A percentile compares a stretch with the other conserved stretches of the same genome.
Evolutionary conservation across 2,797 vertebrate genomes (phyloP).

Genomic region (Fratercula arctica): DNA sequence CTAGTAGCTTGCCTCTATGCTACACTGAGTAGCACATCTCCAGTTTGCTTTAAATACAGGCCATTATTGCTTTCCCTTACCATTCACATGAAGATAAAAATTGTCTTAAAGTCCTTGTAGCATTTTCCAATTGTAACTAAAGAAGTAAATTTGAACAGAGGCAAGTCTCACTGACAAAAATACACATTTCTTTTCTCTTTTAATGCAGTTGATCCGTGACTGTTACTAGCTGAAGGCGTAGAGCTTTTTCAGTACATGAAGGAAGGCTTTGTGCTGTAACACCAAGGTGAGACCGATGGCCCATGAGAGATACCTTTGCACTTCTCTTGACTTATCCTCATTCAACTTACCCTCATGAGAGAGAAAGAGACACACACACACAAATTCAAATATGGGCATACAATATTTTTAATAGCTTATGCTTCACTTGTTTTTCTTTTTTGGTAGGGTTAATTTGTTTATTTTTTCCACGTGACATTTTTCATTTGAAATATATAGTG

Average conservation of each 20-base stretch:
- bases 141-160: neutral
- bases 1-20: neutral
- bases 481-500: neutral
- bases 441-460: neutral
- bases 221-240: neutral
- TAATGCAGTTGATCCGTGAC: neutral
- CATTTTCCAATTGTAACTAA: neutral
- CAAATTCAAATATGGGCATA: neutral
- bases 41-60: neutral
- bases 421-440: neutral
- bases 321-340: neutral
- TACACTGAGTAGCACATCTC: neutral
- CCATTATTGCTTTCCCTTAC: neutral
- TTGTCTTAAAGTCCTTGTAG: neutral
- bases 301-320: neutral
- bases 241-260: neutral
- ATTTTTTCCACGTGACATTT: neutral
- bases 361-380: fast-evolving
- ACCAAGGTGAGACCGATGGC: neutral
- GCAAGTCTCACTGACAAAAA: neutral
- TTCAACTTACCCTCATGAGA: neutral
- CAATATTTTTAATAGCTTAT: neutral
- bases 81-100: neutral
- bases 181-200: neutral
- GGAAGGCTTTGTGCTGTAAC: neutral